A percentile compares a stretch with the other conserved stretches of the same genome.
phyloP scores from a whole-genome alignment of 2,797 vertebrate genomes.

The Diglossa cyanea region DNA sequence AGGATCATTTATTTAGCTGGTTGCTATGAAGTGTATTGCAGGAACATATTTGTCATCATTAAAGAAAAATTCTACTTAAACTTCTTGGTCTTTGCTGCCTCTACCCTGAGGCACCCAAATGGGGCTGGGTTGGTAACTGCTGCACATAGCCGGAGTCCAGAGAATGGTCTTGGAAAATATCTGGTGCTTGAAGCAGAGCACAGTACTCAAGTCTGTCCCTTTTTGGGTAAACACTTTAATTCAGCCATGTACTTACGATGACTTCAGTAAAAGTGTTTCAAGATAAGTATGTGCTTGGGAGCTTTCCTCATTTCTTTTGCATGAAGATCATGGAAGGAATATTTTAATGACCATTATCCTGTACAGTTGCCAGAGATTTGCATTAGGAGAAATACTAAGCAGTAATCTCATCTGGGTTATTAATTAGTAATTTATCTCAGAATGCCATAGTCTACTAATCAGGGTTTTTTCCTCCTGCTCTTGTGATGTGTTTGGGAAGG shows the following conservation, averaged over 20 bases:
- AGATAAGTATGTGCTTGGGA: not conserved
- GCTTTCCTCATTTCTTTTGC: not conserved
- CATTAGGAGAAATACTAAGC: not conserved
- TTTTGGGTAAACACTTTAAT: conserved; percentile 32
- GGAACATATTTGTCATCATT: not conserved
- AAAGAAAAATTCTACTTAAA: not conserved
- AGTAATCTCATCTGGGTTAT: not conserved
- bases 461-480: not conserved
- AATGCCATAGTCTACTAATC: not conserved
- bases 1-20: not conserved
- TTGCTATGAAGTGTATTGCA: not conserved
- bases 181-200: not conserved
- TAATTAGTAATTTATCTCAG: conserved; percentile 16
- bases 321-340: not conserved
- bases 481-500: not conserved
- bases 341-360: not conserved
- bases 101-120: not conserved
- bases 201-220: not conserved
- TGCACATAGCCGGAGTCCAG: not conserved
- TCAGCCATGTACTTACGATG: not conserved
- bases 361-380: not conserved
- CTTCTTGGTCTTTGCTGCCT: not conserved
- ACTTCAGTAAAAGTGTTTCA: not conserved
- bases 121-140: not conserved
- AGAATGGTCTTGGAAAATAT: not conserved